These are phyloP conservation scores for Callyntrura sp. DNA, from an alignment of 2,888 invertebrate species.

Conservation along the genomic window DNA sequence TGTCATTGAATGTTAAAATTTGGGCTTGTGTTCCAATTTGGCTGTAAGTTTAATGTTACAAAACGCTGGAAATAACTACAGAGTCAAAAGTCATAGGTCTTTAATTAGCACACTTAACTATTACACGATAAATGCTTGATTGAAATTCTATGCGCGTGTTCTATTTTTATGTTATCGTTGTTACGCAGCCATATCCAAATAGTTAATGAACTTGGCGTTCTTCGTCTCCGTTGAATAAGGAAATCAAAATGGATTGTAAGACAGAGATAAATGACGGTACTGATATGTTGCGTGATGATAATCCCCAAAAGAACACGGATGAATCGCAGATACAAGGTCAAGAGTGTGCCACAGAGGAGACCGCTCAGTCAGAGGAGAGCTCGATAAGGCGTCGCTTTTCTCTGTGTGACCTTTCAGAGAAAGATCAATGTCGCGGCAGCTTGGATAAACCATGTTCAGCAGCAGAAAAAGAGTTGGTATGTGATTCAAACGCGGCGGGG, in stretches of 20 bases:
- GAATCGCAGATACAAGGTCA: neutral
- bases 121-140: neutral
- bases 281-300: slow-evolving; percentile 37
- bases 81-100: neutral
- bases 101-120: slow-evolving; percentile 4
- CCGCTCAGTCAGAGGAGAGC: neutral
- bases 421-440: slow-evolving; percentile 12
- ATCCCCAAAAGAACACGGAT: neutral
- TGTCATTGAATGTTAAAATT: neutral
- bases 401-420: slow-evolving; percentile 7
- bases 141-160: neutral
- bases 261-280: neutral
- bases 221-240: neutral
- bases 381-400: neutral
- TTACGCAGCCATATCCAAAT: neutral
- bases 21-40: neutral
- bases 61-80: slow-evolving; percentile 4
- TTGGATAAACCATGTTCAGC: neutral
- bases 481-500: neutral
- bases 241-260: slow-evolving; percentile 1
- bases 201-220: neutral
- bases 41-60: neutral
- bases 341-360: neutral
- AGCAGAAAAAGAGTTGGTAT: neutral
- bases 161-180: neutral